These are phyloP conservation scores for Drosophila biarmipes DNA, from an alignment of 1,140 invertebrate genomes.

Conservation along the genomic window DNA sequence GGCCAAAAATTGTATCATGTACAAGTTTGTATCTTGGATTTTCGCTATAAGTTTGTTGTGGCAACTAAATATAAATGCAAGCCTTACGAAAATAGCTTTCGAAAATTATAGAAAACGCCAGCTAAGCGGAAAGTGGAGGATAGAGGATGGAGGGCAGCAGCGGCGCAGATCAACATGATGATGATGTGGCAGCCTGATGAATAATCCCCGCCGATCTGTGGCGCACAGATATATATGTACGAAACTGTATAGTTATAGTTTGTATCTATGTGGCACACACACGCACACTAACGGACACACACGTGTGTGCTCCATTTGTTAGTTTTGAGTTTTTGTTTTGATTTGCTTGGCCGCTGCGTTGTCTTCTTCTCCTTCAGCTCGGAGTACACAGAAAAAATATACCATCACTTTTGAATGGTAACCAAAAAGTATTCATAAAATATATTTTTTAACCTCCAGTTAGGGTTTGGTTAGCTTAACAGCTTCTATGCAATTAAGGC, in stretches of 20 bases:
- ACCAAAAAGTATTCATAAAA: too few species aligned
- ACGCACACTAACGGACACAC: slow-evolving; percentile 14
- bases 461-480: too few species aligned
- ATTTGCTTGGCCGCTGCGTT: slow-evolving; percentile 62
- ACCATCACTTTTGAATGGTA: too few species aligned
- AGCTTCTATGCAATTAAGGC: too few species aligned
- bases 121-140: slow-evolving; percentile 32
- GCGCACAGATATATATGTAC: slow-evolving; percentile 13
- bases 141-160: slow-evolving; percentile 4
- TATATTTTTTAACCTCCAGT: too few species aligned
- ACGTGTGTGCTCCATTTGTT: slow-evolving; percentile 68
- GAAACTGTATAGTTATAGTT: slow-evolving; percentile 1
- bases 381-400: slow-evolving; percentile 7
- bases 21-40: slow-evolving; percentile 58
- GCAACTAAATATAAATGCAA: slow-evolving; percentile 78
- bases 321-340: slow-evolving; percentile 79
- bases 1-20: slow-evolving; percentile 51
- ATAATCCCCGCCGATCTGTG: slow-evolving; percentile 64
- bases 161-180: slow-evolving; percentile 63
- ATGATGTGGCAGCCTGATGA: slow-evolving; percentile 60
- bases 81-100: slow-evolving; percentile 74
- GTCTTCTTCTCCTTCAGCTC: slow-evolving; percentile 16
- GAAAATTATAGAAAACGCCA: slow-evolving; percentile 47
- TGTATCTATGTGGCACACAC: slow-evolving; percentile 27
- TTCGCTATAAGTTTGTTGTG: slow-evolving; percentile 69